phyloP scores from a whole-genome alignment of 1,140 invertebrate species.

The Lanistes nyassanus region DNA sequence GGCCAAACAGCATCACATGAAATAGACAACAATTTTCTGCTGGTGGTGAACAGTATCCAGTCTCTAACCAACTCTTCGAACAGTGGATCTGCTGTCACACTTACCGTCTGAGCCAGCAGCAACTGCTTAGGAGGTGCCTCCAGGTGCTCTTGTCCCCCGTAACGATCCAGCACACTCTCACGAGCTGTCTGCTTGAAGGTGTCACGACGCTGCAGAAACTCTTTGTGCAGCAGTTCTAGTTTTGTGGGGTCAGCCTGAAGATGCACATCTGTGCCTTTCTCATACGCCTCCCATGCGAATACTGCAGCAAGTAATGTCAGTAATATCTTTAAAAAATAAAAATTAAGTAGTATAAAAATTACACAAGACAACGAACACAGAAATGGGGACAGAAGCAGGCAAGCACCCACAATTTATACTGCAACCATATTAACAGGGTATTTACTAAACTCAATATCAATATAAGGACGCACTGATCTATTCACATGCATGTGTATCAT shows the following conservation, averaged over 20 bases:
- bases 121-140: constrained; percentile 85
- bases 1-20: too few relatives aligned
- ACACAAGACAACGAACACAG: neutral
- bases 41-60: too few relatives aligned
- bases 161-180: constrained; percentile 83
- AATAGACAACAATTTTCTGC: too few relatives aligned
- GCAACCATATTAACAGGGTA: too few relatives aligned
- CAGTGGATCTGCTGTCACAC: too few relatives aligned
- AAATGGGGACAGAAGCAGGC: neutral
- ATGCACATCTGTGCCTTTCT: constrained; percentile 92
- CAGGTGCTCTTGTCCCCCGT: constrained; percentile 93
- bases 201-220: constrained; percentile 90
- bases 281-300: constrained; percentile 98
- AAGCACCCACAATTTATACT: neutral
- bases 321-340: neutral
- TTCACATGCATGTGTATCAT: neutral
- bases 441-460: neutral
- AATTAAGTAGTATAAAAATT: neutral
- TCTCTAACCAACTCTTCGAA: too few relatives aligned
- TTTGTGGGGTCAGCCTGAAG: constrained; percentile 97
- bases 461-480: constrained; percentile 9
- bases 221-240: constrained; percentile 88
- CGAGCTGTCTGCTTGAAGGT: constrained; percentile 83
- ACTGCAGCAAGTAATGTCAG: constrained; percentile 66
- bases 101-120: constrained; percentile 86